Evolutionary conservation across 2,888 invertebrate genomes (phyloP).

Genomic region (Amphiduros pacificus): DNA sequence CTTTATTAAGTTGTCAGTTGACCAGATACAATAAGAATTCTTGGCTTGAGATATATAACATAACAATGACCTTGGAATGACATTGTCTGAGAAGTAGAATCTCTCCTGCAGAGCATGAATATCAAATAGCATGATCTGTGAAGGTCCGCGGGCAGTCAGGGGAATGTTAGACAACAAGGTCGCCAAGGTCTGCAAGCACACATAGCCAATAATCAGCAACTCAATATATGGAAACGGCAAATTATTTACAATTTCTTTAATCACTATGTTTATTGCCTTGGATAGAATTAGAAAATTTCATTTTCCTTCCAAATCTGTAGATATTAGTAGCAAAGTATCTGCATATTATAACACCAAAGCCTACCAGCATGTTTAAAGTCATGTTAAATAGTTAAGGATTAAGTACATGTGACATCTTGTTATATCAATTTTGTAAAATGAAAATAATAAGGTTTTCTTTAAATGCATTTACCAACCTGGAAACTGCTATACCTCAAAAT

Average conservation of each 20-base stretch:
- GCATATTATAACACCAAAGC: no score
- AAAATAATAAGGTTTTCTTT: not conserved
- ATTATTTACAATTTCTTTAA: not conserved
- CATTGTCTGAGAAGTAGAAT: constrained; percentile 59
- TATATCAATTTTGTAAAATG: not conserved
- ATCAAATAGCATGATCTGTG: constrained; percentile 59
- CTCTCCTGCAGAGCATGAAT: constrained; percentile 60
- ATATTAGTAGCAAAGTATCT: no score
- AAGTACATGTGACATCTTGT: not conserved
- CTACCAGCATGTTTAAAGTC: not conserved
- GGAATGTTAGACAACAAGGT: constrained; percentile 57
- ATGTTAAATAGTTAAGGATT: not conserved
- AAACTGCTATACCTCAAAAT: no score
- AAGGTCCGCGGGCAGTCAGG: constrained; percentile 57
- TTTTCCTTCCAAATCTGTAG: no score
- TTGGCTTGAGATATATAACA: constrained; percentile 1
- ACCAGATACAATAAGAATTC: no score
- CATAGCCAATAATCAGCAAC: not conserved
- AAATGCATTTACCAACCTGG: no score
- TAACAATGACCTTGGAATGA: constrained; percentile 55
- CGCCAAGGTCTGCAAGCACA: constrained; percentile 54
- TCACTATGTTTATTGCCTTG: not conserved
- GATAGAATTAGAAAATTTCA: not conserved
- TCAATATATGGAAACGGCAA: not conserved
- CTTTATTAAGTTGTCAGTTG: no score